These are phyloP conservation scores for Martes martes DNA, from an alignment of 2,113 vertebrate species.

Conservation along the genomic window DNA sequence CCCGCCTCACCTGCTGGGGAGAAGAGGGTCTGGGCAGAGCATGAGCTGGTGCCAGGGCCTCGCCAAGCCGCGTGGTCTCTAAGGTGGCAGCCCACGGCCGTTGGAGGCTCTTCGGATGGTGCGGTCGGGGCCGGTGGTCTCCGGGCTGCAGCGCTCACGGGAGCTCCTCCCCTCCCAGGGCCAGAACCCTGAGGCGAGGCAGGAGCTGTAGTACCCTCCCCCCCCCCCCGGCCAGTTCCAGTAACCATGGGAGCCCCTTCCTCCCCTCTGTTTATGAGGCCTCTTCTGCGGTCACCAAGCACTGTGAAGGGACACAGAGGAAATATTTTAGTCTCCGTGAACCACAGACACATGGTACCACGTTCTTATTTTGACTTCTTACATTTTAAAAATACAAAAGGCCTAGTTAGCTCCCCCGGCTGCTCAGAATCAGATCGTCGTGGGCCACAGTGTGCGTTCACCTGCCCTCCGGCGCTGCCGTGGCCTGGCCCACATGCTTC, in stretches of 20 bases:
- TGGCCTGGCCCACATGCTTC: not conserved
- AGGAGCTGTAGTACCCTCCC: not conserved
- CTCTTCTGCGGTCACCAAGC: not conserved
- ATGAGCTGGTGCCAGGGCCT: too few relatives aligned
- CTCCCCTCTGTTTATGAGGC: not conserved
- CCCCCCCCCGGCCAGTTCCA: not conserved
- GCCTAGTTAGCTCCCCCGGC: not conserved
- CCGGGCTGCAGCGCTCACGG: not conserved
- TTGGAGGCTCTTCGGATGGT: not conserved
- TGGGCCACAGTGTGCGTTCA: not conserved
- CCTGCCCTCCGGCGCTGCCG: not conserved
- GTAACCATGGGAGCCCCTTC: not conserved
- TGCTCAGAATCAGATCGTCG: not conserved
- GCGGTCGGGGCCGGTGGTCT: not conserved
- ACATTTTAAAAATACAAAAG: not conserved
- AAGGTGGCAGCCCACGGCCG: not conserved
- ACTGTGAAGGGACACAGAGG: not conserved
- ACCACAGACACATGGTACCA: not conserved
- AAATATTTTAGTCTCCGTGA: not conserved
- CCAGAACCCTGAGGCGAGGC: not conserved
- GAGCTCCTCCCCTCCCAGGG: not conserved
- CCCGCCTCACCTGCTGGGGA: not conserved
- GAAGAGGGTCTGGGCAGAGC: not conserved
- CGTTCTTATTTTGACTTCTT: not conserved
- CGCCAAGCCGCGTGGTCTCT: rapidly evolving